Evolutionary conservation across 2,888 invertebrate genomes (phyloP), one percentile per base, ranked within the genome.

Genomic region (Chrysina gloriosa): DNA sequence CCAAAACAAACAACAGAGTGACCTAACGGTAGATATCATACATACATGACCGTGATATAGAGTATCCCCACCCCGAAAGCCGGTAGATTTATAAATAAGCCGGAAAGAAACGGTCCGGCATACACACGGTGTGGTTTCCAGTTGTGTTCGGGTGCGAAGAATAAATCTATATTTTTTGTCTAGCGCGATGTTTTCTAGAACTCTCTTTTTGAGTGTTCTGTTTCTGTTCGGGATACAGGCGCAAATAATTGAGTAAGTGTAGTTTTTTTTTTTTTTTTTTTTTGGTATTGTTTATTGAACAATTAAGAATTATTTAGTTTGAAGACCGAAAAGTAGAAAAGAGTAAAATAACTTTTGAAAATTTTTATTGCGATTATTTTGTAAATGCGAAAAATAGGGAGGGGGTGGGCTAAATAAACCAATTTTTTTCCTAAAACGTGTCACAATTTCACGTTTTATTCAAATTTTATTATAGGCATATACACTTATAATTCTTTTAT

Each of bases 1-100:
- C 36, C n/a, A 63, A 63, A 63, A 63, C 48, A 63, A 63, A 63
- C n/a, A 63, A 48, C 63, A 36, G 29, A 63, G 34, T 71, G 75
- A 77, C 76, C 76, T 76, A 77, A 77, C 77, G 76, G 77, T 76
- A 73, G 72, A 75, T 73, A 76, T 76, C 74, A 72, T 73, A 64
- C 74, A 72, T 73, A 64, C 71, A 73, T 63, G 63, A 63, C 63
- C 63, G 63, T 63, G 63, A 63, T 63, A 36, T 34, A 63, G 63
- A 48, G 19, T 63, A 48, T 48, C 63, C 63, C 48, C 63, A 63
- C 63, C 48, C 39, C 23, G 34, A 23, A 21, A n/a, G n/a, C 47
- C n/a, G 48, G 31, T 34, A 3, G 63, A 65, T 76, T 71, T 77
- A 76, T 77, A 77, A 73, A 75, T 71, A 71, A 71, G 71, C 70